These are phyloP conservation scores for Pampus argenteus DNA, from an alignment of 2,797 vertebrate genomes.

Conservation along the genomic window DNA sequence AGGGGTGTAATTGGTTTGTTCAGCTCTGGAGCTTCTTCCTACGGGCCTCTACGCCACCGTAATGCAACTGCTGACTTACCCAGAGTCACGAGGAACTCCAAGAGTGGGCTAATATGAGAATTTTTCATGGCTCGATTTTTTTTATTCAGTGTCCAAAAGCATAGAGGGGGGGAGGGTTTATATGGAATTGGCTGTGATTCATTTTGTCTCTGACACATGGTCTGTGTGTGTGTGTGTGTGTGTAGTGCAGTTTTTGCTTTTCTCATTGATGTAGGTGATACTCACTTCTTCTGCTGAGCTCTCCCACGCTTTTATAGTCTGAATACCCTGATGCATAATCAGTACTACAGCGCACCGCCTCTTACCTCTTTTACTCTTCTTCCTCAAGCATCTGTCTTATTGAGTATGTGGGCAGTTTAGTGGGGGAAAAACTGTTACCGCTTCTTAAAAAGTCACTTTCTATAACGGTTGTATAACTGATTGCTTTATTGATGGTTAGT, in stretches of 20 bases:
- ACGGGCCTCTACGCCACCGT: constrained; percentile 43
- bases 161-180: constrained; percentile 36
- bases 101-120: constrained; percentile 56
- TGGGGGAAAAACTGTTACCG: constrained; percentile 16
- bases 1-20: constrained; percentile 75
- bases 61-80: constrained; percentile 53
- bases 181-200: constrained; percentile 54
- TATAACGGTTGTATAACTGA: no score
- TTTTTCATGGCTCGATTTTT: constrained; percentile 47
- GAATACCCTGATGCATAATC: constrained; percentile 26
- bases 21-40: constrained; percentile 67
- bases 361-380: constrained; percentile 19
- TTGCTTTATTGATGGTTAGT: no score
- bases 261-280: constrained; percentile 56
- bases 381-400: constrained; percentile 37
- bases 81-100: constrained; percentile 52
- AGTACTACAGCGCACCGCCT: constrained; percentile 5
- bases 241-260: constrained; percentile 30
- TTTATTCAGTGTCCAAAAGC: constrained; percentile 58
- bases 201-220: constrained; percentile 55
- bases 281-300: constrained; percentile 22
- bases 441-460: constrained; percentile 1
- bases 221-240: constrained; percentile 17
- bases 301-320: constrained; percentile 42
- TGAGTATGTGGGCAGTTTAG: constrained; percentile 45